These are phyloP conservation scores for Acromyrmex echinatior DNA, from an alignment of 1,140 invertebrate genomes.

Conservation along the genomic window DNA sequence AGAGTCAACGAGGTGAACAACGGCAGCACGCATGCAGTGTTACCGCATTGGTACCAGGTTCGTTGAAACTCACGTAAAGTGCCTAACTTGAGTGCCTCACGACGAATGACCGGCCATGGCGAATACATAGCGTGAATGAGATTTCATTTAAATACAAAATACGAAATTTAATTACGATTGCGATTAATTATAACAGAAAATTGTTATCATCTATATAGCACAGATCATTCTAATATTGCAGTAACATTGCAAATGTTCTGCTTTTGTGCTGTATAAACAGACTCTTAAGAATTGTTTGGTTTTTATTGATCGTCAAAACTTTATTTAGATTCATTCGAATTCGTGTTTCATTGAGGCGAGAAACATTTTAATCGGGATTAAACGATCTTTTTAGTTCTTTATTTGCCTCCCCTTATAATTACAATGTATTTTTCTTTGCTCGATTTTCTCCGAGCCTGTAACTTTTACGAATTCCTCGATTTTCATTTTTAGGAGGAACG, in stretches of 20 bases:
- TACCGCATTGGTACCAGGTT: constrained; percentile 23
- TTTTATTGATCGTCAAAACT: neutral
- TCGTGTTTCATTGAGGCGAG: neutral
- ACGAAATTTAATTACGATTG: neutral
- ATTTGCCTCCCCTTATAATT: neutral
- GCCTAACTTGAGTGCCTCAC: constrained; percentile 14
- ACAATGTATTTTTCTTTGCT: neutral
- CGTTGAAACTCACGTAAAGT: constrained; percentile 41
- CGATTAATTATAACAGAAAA: neutral
- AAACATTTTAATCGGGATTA: neutral
- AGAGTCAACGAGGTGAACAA: constrained; percentile 60
- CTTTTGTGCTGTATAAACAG: no score
- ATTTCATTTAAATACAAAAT: neutral
- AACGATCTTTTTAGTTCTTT: neutral
- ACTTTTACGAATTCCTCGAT: neutral
- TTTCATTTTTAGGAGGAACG: constrained; percentile 64
- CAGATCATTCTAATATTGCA: no score
- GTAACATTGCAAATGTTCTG: no score
- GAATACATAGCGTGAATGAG: neutral
- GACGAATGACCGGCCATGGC: neutral
- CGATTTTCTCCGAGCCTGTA: neutral
- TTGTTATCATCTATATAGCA: no score
- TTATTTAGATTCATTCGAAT: neutral
- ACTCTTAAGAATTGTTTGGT: neutral
- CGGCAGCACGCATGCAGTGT: neutral